Conservation (phyloP, 1,140 invertebrate genomes). For the Philaenus spumarius region DNA sequence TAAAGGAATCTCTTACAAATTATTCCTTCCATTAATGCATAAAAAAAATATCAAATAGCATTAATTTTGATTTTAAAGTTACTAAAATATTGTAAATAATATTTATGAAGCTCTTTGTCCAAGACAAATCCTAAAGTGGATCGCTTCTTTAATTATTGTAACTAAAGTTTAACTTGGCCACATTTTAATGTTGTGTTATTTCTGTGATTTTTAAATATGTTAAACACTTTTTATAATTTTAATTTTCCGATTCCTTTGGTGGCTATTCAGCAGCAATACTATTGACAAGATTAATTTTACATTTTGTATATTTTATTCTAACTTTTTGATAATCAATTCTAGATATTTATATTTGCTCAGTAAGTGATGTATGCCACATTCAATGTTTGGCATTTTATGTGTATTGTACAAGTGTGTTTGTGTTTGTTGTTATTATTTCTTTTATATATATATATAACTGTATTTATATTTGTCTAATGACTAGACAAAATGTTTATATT, state of each 20-base stretch:
- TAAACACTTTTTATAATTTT: neutral
- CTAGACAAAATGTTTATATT: conserved; percentile 11
- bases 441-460: conserved; percentile 7
- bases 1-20: conserved; percentile 1
- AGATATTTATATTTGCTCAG: conserved; percentile 1
- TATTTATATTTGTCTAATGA: conserved; percentile 6
- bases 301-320: conserved; percentile 3
- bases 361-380: conserved; percentile 4
- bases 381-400: conserved; percentile 10
- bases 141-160: conserved; percentile 5
- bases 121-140: conserved; percentile 8
- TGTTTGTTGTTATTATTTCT: conserved; percentile 8
- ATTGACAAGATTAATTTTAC: neutral
- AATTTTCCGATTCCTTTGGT: neutral
- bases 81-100: neutral
- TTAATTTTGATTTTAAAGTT: conserved; percentile 1
- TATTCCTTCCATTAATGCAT: neutral
- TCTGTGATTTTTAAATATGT: neutral
- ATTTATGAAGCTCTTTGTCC: conserved; percentile 6
- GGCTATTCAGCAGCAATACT: neutral
- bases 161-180: neutral
- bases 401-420: conserved; percentile 10
- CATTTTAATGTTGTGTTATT: no score
- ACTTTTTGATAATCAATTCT: conserved; percentile 10
- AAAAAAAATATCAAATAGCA: neutral